These are phyloP conservation scores for Salvelinus namaycush DNA, from an alignment of 2,113 vertebrate species.

Conservation along the genomic window DNA sequence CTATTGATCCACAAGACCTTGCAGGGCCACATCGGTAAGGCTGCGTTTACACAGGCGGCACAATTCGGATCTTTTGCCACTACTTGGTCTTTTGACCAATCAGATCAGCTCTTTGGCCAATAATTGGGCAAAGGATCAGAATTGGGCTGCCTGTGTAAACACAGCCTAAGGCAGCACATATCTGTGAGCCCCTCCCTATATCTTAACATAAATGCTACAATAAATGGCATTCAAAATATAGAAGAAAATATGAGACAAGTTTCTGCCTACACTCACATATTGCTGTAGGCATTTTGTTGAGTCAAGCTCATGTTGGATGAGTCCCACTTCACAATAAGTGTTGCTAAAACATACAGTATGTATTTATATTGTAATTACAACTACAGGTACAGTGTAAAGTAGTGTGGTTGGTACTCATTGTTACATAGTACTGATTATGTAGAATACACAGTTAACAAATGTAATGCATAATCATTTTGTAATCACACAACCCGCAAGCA, in stretches of 20 bases:
- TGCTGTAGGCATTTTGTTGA: neutral
- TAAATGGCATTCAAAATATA: neutral
- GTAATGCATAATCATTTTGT: too few relatives aligned
- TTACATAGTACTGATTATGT: too few relatives aligned
- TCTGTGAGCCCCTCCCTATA: neutral
- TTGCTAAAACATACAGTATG: neutral
- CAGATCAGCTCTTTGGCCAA: too few relatives aligned
- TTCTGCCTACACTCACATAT: neutral
- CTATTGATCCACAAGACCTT: constrained; percentile 12
- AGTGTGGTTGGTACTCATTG: too few relatives aligned
- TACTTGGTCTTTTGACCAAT: too few relatives aligned
- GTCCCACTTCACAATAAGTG: neutral
- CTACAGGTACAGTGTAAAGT: neutral
- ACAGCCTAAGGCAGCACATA: neutral
- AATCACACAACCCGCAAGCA: neutral
- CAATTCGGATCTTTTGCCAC: too few relatives aligned
- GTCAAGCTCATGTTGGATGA: neutral
- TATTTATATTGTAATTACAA: neutral
- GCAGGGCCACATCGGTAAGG: constrained; percentile 8
- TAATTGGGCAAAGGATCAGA: too few relatives aligned
- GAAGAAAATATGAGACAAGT: neutral
- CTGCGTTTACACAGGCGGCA: neutral
- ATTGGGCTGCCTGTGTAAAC: too few relatives aligned
- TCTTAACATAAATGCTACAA: neutral
- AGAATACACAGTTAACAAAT: too few relatives aligned